phyloP scores from a whole-genome alignment of 2,113 vertebrate species.

The Scytalopus superciliaris region DNA sequence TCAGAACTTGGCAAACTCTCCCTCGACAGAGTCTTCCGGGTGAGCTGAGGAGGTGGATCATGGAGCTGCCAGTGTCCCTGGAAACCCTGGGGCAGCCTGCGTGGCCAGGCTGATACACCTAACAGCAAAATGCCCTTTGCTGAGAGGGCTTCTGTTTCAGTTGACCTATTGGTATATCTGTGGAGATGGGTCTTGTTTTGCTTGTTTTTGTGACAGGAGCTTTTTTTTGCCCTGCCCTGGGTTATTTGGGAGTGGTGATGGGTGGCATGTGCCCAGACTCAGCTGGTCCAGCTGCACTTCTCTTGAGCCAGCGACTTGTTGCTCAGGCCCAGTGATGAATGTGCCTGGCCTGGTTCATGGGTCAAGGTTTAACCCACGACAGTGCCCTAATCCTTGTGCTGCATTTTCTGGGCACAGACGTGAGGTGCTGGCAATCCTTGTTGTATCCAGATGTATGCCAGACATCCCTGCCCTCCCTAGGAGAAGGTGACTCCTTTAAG shows the following conservation, averaged over 20 bases:
- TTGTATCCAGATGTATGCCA: background rate
- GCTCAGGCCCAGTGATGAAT: background rate
- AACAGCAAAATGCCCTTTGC: background rate
- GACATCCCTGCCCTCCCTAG: background rate
- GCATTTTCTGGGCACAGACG: background rate
- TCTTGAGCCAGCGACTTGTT: background rate
- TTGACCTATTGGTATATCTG: background rate
- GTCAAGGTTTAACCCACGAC: no score
- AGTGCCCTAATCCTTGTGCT: background rate
- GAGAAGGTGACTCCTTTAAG: background rate
- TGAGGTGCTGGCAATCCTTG: background rate
- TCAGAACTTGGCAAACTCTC: conserved; percentile 96
- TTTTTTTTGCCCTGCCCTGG: background rate
- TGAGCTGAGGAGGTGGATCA: conserved; percentile 48
- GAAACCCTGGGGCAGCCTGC: background rate
- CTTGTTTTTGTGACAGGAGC: background rate
- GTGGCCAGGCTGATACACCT: fast-evolving
- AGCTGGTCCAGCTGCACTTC: fast-evolving
- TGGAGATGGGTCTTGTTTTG: background rate
- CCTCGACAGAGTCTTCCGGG: conserved; percentile 95
- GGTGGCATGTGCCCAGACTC: fast-evolving
- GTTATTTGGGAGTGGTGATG: background rate
- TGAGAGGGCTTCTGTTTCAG: background rate
- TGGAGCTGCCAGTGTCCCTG: fast-evolving
- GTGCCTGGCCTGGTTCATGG: background rate